These are phyloP conservation scores for Limanda limanda DNA, from an alignment of 2,113 vertebrate genomes.

Conservation along the genomic window DNA sequence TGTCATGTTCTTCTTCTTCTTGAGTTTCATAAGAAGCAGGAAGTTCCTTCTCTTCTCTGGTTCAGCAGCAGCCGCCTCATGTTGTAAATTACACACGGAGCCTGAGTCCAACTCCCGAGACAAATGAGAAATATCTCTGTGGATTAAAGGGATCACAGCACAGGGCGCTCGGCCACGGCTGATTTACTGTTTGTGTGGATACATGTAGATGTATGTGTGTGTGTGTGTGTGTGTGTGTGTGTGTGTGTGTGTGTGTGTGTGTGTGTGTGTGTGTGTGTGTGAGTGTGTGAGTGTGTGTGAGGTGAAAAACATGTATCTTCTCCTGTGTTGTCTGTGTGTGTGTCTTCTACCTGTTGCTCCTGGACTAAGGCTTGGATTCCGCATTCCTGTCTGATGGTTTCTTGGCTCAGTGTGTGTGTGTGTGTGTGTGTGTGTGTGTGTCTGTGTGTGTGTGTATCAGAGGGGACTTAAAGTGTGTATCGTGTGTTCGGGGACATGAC, in stretches of 20 bases:
- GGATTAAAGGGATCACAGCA: background rate
- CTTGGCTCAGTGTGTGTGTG: conserved; percentile 48
- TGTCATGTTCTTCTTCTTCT: too few species aligned
- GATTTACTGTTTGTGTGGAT: too few species aligned
- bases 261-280: conserved; percentile 22
- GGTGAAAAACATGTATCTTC: background rate
- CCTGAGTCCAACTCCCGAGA: too few species aligned
- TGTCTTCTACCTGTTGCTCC: conserved; percentile 40
- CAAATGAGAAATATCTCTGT: too few species aligned
- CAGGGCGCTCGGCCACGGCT: too few species aligned
- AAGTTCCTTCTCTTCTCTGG: too few species aligned
- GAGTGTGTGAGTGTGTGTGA: conserved; percentile 22
- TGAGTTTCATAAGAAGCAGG: too few species aligned
- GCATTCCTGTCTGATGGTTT: conserved; percentile 62
- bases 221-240: too few species aligned
- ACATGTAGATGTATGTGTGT: background rate
- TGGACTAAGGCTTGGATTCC: conserved; percentile 20
- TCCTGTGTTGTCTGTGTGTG: conserved; percentile 26
- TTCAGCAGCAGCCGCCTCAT: too few species aligned
- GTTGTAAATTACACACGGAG: too few species aligned
- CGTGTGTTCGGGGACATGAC: conserved; percentile 45
- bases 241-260: background rate
- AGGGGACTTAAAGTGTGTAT: conserved; percentile 37
- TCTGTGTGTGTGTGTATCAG: background rate
- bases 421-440: conserved; percentile 29